Evolutionary conservation across 2,113 vertebrate genomes (phyloP).

Genomic region (Oreochromis spilurus): DNA sequence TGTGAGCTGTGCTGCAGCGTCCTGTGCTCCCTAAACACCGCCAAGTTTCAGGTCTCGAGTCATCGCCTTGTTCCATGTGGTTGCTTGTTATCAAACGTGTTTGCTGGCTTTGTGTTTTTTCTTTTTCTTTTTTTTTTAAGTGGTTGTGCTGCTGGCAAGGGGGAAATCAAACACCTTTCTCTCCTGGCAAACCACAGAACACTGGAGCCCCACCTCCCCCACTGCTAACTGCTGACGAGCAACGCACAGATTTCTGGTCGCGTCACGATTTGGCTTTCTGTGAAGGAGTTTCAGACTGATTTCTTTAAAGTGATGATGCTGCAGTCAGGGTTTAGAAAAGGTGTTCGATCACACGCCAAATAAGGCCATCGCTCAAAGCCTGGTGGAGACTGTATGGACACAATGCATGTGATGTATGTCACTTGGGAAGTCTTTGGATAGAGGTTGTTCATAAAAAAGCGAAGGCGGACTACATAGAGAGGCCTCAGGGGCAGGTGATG

Average conservation of each 20-base stretch:
- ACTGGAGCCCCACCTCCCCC: background rate
- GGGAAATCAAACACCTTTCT: constrained; percentile 37
- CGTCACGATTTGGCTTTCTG: background rate
- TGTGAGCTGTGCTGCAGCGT: background rate
- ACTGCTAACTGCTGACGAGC: background rate
- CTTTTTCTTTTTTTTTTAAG: background rate
- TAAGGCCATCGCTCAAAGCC: background rate
- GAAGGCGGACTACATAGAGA: constrained; percentile 1
- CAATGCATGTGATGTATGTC: background rate
- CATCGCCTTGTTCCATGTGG: background rate
- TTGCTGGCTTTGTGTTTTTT: constrained; percentile 18
- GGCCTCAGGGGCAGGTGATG: constrained; percentile 45
- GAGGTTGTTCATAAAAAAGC: constrained; percentile 40
- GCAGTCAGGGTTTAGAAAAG: background rate
- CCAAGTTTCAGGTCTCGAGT: background rate
- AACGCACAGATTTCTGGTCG: background rate
- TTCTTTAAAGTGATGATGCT: background rate
- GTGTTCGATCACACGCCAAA: background rate
- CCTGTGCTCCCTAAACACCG: background rate
- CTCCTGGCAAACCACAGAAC: constrained; percentile 19
- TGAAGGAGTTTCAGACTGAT: background rate
- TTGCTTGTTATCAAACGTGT: constrained; percentile 6
- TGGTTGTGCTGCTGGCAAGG: background rate
- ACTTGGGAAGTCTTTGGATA: background rate
- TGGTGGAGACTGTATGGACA: background rate